These are phyloP conservation scores for Mirounga angustirostris DNA, from an alignment of 2,113 vertebrate genomes.

Conservation along the genomic window DNA sequence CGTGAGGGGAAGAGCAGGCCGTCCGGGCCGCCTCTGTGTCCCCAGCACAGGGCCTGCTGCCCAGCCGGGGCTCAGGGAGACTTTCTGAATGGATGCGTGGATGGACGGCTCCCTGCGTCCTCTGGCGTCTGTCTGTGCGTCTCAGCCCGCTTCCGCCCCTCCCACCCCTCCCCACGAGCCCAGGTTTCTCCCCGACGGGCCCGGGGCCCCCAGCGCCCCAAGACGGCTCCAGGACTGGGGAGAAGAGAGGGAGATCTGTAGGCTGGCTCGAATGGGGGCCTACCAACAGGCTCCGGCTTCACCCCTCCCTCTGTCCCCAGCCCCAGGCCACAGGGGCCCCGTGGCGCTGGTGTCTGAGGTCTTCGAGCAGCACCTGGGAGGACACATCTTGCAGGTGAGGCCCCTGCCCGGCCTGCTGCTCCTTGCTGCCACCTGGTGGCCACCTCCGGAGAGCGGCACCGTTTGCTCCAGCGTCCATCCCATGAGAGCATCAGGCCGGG, in stretches of 20 bases:
- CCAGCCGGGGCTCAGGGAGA: neutral
- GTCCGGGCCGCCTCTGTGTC: neutral
- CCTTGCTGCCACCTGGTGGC: slow-evolving; percentile 65
- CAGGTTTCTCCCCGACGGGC: neutral
- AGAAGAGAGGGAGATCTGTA: neutral
- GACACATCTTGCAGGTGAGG: slow-evolving; percentile 94
- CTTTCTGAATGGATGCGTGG: neutral
- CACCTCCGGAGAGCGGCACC: rapidly evolving
- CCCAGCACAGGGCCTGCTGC: neutral
- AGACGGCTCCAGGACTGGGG: neutral
- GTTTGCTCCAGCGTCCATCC: neutral
- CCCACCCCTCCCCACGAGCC: neutral
- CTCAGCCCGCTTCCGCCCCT: neutral
- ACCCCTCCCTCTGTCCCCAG: slow-evolving; percentile 22
- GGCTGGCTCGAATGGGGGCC: neutral
- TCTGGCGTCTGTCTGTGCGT: neutral
- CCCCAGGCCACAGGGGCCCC: slow-evolving; percentile 84
- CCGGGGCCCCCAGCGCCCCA: slow-evolving; percentile 66
- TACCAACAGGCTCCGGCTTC: neutral
- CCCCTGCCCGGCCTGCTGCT: neutral
- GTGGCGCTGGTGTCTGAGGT: slow-evolving; percentile 90
- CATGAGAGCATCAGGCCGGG: neutral
- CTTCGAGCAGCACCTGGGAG: slow-evolving; percentile 94
- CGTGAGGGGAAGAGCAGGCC: rapidly evolving
- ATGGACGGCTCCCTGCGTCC: too few relatives aligned